Conservation (phyloP, 2,113 vertebrate genomes). For the Shinisaurus crocodilurus region DNA sequence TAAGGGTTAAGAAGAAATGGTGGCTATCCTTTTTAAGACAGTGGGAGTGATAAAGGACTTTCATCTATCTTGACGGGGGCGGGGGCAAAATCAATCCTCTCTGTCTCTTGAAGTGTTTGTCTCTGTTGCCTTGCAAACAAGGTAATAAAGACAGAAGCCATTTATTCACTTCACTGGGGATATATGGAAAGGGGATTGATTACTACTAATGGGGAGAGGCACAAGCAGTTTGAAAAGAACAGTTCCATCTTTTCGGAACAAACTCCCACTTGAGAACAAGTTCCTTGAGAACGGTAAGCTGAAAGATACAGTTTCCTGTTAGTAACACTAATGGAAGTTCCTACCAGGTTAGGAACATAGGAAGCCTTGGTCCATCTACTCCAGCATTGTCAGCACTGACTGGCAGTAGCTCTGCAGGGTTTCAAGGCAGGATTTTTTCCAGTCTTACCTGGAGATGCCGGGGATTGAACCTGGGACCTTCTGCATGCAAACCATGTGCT, state of each 20-base stretch:
- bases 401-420: too few relatives aligned
- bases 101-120: slow-evolving; percentile 29
- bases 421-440: too few relatives aligned
- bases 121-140: slow-evolving; percentile 9
- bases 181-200: slow-evolving; percentile 19
- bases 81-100: background rate
- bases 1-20: background rate
- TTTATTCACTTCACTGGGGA: slow-evolving; percentile 32
- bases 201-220: slow-evolving; percentile 33
- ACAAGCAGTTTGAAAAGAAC: slow-evolving; percentile 46
- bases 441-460: too few relatives aligned
- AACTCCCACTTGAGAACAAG: slow-evolving; percentile 43
- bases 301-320: background rate
- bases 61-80: fast-evolving
- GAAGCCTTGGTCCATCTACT: too few relatives aligned
- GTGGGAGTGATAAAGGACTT: background rate
- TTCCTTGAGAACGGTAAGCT: slow-evolving; percentile 25
- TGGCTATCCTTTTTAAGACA: background rate
- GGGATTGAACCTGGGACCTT: too few relatives aligned
- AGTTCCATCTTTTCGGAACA: slow-evolving; percentile 51
- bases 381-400: too few relatives aligned
- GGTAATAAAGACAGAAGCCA: slow-evolving; percentile 29
- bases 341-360: background rate
- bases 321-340: slow-evolving; percentile 26
- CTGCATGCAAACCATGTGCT: too few relatives aligned